A percentile compares a stretch with the other conserved stretches of the same genome.
These are phyloP conservation scores for Leptestheria dahalacensis DNA, from an alignment of 1,140 invertebrate genomes.

Conservation along the genomic window DNA sequence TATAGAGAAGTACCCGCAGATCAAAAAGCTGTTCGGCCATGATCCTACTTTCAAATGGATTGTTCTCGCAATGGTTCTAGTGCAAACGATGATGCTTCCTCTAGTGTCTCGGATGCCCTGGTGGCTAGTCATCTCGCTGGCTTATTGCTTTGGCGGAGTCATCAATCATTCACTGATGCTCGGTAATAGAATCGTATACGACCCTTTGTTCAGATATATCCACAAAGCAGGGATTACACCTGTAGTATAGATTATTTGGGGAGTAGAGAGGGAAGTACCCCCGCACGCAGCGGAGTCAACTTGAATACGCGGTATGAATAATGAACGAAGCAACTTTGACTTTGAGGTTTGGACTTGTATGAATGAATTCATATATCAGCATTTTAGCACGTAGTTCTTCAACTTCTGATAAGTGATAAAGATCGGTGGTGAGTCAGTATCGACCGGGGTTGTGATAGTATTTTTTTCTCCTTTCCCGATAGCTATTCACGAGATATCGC, in stretches of 20 bases:
- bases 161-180: constrained; percentile 96
- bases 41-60: constrained; percentile 87
- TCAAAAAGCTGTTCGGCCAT: constrained; percentile 86
- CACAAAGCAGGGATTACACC: neutral
- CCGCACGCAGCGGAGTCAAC: too few species aligned
- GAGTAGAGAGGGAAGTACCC: too few species aligned
- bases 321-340: too few species aligned
- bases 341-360: too few species aligned
- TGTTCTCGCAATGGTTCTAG: constrained; percentile 63
- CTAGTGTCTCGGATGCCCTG: constrained; percentile 65
- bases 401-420: too few species aligned
- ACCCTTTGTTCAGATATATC: neutral
- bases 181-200: constrained; percentile 36
- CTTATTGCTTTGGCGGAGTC: constrained; percentile 90
- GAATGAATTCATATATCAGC: too few species aligned
- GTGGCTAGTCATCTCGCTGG: constrained; percentile 51
- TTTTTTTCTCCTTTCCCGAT: too few species aligned
- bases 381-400: too few species aligned
- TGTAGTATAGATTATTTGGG: too few species aligned
- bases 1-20: constrained; percentile 90
- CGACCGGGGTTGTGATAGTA: too few species aligned
- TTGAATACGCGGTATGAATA: too few species aligned
- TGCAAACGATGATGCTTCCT: constrained; percentile 65
- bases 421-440: too few species aligned
- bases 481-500: constrained; percentile 94